phyloP scores from a whole-genome alignment of 2,797 vertebrate species.

The Clarias pachynema region DNA sequence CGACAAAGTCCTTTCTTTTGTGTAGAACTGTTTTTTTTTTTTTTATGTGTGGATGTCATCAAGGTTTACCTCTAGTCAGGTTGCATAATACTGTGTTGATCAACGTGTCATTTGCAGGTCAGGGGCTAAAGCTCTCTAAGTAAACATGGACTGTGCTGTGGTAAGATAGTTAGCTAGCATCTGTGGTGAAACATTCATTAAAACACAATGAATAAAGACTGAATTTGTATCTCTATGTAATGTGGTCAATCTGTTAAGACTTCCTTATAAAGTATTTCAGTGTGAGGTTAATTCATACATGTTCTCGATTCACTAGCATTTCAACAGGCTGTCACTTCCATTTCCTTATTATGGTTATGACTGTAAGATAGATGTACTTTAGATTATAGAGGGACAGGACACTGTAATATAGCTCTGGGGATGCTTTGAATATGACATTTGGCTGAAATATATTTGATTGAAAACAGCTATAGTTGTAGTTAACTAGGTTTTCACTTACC shows the following conservation, averaged over 20 bases:
- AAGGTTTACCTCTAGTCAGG: slow-evolving; percentile 10
- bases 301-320: neutral
- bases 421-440: neutral
- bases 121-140: slow-evolving; percentile 1
- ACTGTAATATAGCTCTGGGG: neutral
- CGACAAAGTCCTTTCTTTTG: slow-evolving; percentile 14
- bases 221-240: neutral
- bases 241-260: neutral
- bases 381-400: neutral
- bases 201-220: neutral
- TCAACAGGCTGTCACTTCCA: neutral
- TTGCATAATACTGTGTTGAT: slow-evolving; percentile 18
- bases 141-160: neutral
- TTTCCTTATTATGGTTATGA: neutral
- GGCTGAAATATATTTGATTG: neutral
- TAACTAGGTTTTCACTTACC: neutral
- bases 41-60: slow-evolving; percentile 17
- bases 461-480: neutral
- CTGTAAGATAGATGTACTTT: neutral
- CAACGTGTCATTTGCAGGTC: neutral
- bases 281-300: neutral
- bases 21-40: neutral
- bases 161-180: neutral
- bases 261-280: neutral
- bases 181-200: neutral